Base-by-base conservation (phyloP, 2,113 vertebrate genomes). In the Myotis davidii region DNA sequence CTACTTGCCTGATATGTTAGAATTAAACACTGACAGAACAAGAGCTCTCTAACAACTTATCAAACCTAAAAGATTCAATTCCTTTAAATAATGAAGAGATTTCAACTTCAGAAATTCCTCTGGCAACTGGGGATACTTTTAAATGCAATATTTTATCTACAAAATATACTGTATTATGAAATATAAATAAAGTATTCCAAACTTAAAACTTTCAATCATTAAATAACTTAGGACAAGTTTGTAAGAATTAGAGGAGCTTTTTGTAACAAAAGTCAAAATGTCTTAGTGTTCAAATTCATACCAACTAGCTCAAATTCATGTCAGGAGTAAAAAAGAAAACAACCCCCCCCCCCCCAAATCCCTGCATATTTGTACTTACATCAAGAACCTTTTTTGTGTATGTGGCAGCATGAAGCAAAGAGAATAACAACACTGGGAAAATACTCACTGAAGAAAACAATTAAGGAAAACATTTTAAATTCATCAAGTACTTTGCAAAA, bases 351-450 rank as follows among this genome's bases (percentile, higher is more conserved):
- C n/a, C n/a, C n/a, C n/a, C n/a, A n/a, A 61, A 61, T 42, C 23
- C 10, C 9, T 65, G 37, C 13, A 67, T 0, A 21, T 39, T 56
- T 94, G 48, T 97, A 99, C 99, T 99, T 98, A 99, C 99, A 97
- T 99, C 99, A 73, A 99, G 99, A 94, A 99, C 98, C 96, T 99
- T 99, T 98, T 99, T 99, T 42, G 99, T 99, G 88, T 99, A 99
- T 1, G 99, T 99, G 9, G 99, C 99, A 83, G 99, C 99, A 81
- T 99, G 99, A 97, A 99, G 99, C 98, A 99, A 97, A n/a, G 99
- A 99, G 98, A 99, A 99, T 34, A 99, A 98, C 88, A 99, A 99
- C 96, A 99, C 99, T 52, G 99, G 99, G 91, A 99, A 99, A 97
- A 99, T 99, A 98, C 99, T 99, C 99, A 99, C 99, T 99, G 98